Evolutionary conservation across 2,113 vertebrate species (phyloP), one percentile per base, ranked within the genome.

Genomic region (Erpornis zantholeuca): DNA sequence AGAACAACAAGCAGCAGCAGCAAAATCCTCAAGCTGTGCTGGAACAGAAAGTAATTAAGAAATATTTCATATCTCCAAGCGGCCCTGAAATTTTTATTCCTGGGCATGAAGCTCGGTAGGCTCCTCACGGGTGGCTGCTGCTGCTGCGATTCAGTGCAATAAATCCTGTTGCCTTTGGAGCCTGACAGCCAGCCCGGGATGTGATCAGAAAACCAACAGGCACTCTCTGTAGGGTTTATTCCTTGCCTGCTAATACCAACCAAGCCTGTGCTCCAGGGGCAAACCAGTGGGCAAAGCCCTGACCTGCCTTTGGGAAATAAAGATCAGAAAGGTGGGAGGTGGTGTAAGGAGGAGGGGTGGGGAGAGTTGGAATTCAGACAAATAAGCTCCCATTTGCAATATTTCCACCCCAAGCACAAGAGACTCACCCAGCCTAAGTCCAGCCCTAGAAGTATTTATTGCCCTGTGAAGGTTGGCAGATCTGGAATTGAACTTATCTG

Each of bases 91-190:
- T 94, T 92, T 97, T 97, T 96, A 94, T 96, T 94, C 94, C 77
- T 95, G 92, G 91, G 60, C 70, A 45, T 86, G 86, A 78, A 87
- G 87, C 88, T 96, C 94, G 20, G 18, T 72, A 93, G 90, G 92
- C 96, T 97, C 92, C 97, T 97, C 92, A 94, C 15, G 11, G 95
- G 92, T 50, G 17, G 84, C 81, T 93, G 87, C 87, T 65, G 84
- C 91, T 70, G 96, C 94, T 90, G 91, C 15, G 7, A 94, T 95
- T 97, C 89, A 92, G 80, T 83, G 96, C 91, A 94, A 97, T 97
- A 97, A 97, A 97, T 97, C 96, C 95, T 91, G 36, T 82, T 96
- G 97, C 96, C 96, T 97, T 97, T 97, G 96, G 92, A 97, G 93
- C 84, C 95, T 96, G 97, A 96, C 96, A 97, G 94, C 88, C 96